Evolutionary conservation across 2,797 vertebrate genomes (phyloP).

Genomic region (Philypnodon macrostomus): DNA sequence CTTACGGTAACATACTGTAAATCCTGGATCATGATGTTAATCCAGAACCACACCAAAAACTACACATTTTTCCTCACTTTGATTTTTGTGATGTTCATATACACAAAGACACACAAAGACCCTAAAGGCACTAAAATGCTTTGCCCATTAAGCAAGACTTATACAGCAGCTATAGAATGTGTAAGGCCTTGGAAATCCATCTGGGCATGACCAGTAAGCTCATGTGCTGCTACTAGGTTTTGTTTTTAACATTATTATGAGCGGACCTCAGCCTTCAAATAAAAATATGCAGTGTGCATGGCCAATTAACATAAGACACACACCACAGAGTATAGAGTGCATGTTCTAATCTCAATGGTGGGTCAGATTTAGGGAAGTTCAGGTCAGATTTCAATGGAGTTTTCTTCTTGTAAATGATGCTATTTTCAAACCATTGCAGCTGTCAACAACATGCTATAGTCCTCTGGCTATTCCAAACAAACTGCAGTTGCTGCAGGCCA

Average conservation of each 20-base stretch:
- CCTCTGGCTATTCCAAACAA: constrained; percentile 31
- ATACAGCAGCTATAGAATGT: background rate
- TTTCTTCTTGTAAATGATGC: constrained; percentile 16
- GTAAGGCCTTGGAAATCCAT: background rate
- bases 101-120: no score
- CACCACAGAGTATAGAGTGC: background rate
- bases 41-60: no score
- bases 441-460: constrained; percentile 31
- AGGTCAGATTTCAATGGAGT: background rate
- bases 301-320: background rate
- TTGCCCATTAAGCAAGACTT: background rate
- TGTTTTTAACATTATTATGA: constrained; percentile 4
- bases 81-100: no score
- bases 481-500: constrained; percentile 35
- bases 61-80: no score
- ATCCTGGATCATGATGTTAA: no score
- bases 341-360: background rate
- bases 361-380: background rate
- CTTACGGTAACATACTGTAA: no score
- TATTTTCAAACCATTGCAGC: constrained; percentile 9
- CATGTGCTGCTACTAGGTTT: background rate
- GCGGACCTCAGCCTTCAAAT: background rate
- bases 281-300: constrained; percentile 1
- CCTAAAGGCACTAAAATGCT: background rate
- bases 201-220: background rate